phyloP scores from a whole-genome alignment of 2,888 invertebrate genomes.

The Metopia argyrocephala region DNA sequence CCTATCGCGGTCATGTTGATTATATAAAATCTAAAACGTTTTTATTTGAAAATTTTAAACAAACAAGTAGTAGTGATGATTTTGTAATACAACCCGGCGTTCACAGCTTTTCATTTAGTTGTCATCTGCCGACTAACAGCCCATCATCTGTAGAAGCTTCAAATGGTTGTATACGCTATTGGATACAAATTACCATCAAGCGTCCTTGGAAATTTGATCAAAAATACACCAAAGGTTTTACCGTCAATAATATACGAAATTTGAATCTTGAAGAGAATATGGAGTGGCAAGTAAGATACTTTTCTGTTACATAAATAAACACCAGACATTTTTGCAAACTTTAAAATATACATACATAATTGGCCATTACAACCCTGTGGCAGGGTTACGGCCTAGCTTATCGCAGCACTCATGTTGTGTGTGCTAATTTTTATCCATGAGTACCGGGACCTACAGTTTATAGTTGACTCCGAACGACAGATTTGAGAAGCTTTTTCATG shows the following conservation, averaged over 20 bases:
- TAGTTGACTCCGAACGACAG: too few species aligned
- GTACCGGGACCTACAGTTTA: too few species aligned
- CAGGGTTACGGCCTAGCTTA: too few species aligned
- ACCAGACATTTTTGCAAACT: too few species aligned
- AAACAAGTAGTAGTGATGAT: constrained; percentile 61
- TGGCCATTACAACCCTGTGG: too few species aligned
- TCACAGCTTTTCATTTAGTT: constrained; percentile 79
- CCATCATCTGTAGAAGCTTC: constrained; percentile 80
- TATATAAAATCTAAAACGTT: constrained; percentile 75
- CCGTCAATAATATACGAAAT: constrained; percentile 83
- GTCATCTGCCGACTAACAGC: constrained; percentile 78
- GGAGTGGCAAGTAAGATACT: background rate
- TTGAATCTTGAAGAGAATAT: background rate
- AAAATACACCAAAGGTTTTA: constrained; percentile 84
- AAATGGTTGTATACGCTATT: constrained; percentile 81
- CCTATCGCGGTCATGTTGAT: constrained; percentile 69
- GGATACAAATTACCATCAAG: constrained; percentile 84
- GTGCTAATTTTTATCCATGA: too few species aligned
- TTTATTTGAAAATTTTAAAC: constrained; percentile 22
- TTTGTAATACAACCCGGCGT: constrained; percentile 77
- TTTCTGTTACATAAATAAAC: too few species aligned
- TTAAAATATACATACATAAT: too few species aligned
- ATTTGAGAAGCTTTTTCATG: too few species aligned
- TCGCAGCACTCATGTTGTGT: too few species aligned
- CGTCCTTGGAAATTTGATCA: constrained; percentile 91